Percentiles rank a stretch among this genome's conserved stretches.
Conservation (phyloP, 2,888 invertebrate genomes). For the Caenorhabditis sp. region DNA sequence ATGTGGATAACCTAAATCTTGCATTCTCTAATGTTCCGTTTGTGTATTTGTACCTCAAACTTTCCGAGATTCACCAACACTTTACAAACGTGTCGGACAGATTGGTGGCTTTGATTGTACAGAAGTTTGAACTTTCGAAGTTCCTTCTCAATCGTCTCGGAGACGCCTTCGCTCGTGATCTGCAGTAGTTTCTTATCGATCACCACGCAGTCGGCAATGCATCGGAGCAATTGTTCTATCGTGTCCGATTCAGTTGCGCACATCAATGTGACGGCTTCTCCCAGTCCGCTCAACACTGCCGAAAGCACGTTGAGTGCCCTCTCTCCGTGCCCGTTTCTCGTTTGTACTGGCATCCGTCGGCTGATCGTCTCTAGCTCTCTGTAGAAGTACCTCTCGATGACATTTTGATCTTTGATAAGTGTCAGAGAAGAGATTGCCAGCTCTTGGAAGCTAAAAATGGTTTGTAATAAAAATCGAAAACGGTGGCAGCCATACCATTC, state of each 20-base stretch:
- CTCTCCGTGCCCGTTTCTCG: neutral
- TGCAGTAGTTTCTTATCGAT: conserved; percentile 20
- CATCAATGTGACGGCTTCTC: conserved; percentile 18
- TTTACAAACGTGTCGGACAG: conserved; percentile 8
- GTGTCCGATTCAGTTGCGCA: conserved; percentile 27
- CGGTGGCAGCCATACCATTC: neutral
- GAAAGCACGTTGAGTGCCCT: neutral
- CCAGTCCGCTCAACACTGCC: conserved; percentile 15
- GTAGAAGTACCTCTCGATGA: conserved; percentile 9
- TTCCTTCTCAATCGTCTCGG: neutral
- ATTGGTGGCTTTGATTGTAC: neutral
- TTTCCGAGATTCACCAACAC: conserved; percentile 4
- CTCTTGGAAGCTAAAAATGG: conserved; percentile 10
- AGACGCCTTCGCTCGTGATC: conserved; percentile 20
- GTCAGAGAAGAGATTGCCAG: neutral
- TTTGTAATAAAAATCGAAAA: neutral
- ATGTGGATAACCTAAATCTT: conserved; percentile 9
- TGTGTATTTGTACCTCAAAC: conserved; percentile 11
- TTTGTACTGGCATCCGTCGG: neutral
- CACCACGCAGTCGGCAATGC: conserved; percentile 24
- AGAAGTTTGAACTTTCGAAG: conserved; percentile 15
- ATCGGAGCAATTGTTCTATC: conserved; percentile 21
- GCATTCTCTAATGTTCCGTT: neutral
- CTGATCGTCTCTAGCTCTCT: neutral
- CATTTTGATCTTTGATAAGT: neutral